Evolutionary conservation across 2,113 vertebrate species (phyloP), one percentile per base, ranked within the genome.

Genomic region (Tetraodon nigroviridis): DNA sequence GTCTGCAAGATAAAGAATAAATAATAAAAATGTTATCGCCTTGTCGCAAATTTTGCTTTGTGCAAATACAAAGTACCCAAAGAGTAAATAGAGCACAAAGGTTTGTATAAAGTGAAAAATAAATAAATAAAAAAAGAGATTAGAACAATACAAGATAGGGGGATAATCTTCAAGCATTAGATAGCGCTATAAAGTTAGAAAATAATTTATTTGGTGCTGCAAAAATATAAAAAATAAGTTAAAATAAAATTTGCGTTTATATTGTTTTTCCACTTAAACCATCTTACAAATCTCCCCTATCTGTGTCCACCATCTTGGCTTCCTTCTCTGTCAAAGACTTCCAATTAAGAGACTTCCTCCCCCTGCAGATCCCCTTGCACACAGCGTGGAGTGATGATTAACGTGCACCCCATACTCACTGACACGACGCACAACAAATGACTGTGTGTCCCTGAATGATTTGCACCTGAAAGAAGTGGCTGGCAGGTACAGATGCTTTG

Each of bases 341-440:
- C 62, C 63, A 84, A 82, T 88, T 77, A 80, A 85, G 80, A 37
- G 69, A 82, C 83, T 83, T 80, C 69, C 82, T 80, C 59, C 59
- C 69, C 50, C 64, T 55, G 75, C 79, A 78, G 75, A 78, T 86
- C 86, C 62, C 61, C 63, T 78, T 83, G 75, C 76, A 71, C 69
- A 46, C 57, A 0, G 63, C 82, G 86, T 32, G 46, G 84, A 88
- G 84, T 87, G 87, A 88, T 64, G 77, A 51, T 73, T 47, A 22
- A 41, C 45, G 61, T 41, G 56, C 76, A 49, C 52, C 17, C 29
- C 63, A 19, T 11, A 44, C 47, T 42, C 64, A 61, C 60, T 52
- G 41, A 46, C 64, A 74, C 32, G 51, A 60, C 6, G 66, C 51
- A 67, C 60, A 67, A 49, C 45, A 18, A 20, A 18, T 44, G 40